Percentiles rank a stretch among this genome's conserved stretches.
phyloP scores from a whole-genome alignment of 1,140 invertebrate genomes.

The Drosophila orosa region DNA sequence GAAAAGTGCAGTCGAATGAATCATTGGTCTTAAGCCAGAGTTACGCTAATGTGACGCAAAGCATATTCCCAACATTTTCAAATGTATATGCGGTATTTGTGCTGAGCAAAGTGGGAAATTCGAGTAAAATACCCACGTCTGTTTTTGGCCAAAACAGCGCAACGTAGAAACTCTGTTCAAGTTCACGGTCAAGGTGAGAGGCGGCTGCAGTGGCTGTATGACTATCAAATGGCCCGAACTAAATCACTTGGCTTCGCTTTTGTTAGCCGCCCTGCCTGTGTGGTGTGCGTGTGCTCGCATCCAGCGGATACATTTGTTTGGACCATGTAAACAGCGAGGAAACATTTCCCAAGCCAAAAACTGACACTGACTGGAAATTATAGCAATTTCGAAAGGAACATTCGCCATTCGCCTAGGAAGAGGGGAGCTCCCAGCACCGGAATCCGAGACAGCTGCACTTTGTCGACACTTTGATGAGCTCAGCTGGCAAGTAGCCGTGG shows the following conservation, averaged over 20 bases:
- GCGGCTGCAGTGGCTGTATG: conserved; percentile 23
- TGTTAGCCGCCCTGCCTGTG: conserved; percentile 22
- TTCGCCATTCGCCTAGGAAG: conserved; percentile 17
- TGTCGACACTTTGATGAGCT: conserved; percentile 76
- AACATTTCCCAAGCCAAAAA: conserved; percentile 55
- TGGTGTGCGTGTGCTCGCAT: conserved; percentile 36
- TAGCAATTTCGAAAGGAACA: conserved; percentile 61
- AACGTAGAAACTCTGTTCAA: conserved; percentile 24
- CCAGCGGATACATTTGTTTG: conserved; percentile 54
- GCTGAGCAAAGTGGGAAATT: conserved; percentile 17
- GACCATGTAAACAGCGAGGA: conserved; percentile 53
- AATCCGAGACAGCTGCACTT: conserved; percentile 53
- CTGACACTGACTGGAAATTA: conserved; percentile 69
- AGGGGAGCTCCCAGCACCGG: conserved; percentile 12
- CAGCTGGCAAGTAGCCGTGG: conserved; percentile 46
- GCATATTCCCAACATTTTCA: conserved; percentile 4
- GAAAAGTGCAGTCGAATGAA: conserved; percentile 36
- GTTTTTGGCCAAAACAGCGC: conserved; percentile 14
- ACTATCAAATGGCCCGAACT: conserved; percentile 43
- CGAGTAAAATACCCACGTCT: conserved; percentile 15
- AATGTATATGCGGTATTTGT: neutral
- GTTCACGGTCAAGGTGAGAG: conserved; percentile 72
- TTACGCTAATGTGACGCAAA: conserved; percentile 25
- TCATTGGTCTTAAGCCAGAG: conserved; percentile 14
- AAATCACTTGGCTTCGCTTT: conserved; percentile 55